Evolutionary conservation across 2,888 invertebrate genomes (phyloP).

Genomic region (Philhelius pedissequus): DNA sequence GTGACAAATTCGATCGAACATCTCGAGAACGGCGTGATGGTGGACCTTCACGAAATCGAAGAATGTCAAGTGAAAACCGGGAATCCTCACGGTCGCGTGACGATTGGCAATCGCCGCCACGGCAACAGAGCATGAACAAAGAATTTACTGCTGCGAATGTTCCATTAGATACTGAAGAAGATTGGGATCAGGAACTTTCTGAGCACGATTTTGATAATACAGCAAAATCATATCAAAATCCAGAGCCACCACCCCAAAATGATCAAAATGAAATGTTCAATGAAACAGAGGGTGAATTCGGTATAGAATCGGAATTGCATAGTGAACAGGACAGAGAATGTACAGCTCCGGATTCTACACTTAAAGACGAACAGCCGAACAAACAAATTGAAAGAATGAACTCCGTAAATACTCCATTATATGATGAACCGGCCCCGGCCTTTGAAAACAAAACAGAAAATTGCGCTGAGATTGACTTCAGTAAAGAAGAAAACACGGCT

Average conservation of each 20-base stretch:
- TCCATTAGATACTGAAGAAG: slow-evolving; percentile 76
- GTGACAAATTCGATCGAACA: slow-evolving; percentile 59
- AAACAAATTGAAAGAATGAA: slow-evolving; percentile 47
- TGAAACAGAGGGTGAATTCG: neutral
- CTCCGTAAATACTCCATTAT: slow-evolving; percentile 54
- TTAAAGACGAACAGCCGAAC: slow-evolving; percentile 23
- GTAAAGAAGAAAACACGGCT: slow-evolving; percentile 1
- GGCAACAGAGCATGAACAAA: slow-evolving; percentile 52
- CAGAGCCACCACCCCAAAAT: neutral
- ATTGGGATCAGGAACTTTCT: slow-evolving; percentile 77
- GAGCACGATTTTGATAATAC: slow-evolving; percentile 73
- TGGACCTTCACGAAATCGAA: slow-evolving; percentile 32
- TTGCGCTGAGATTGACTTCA: neutral
- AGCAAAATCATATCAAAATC: slow-evolving; percentile 51
- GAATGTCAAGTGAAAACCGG: slow-evolving; percentile 36
- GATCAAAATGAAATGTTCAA: slow-evolving; percentile 25
- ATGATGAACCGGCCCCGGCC: slow-evolving; percentile 52
- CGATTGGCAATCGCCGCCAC: slow-evolving; percentile 61
- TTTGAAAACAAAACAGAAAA: slow-evolving; percentile 34
- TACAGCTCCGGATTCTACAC: neutral
- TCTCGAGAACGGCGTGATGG: slow-evolving; percentile 63
- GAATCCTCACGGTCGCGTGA: slow-evolving; percentile 23
- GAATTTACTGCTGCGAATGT: slow-evolving; percentile 1
- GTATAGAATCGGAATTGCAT: neutral
- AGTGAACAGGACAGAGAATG: neutral